Evolutionary conservation across 2,888 invertebrate genomes (phyloP), one percentile per base, ranked within the genome.

Genomic region (Xiphydria camelus): DNA sequence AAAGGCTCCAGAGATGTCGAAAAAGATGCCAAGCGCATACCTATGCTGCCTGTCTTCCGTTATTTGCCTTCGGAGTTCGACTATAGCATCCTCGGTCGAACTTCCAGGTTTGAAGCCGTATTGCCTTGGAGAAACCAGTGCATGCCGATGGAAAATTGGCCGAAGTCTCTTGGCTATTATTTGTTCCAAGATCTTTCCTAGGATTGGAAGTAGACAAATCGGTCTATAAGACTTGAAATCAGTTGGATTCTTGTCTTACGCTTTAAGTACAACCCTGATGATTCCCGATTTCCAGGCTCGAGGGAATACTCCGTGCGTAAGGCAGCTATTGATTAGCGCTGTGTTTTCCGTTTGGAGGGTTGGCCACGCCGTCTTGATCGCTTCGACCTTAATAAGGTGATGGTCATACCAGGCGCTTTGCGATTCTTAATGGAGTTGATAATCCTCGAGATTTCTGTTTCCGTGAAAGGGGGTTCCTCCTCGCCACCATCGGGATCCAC

Each of bases 201-300:
- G 9, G 5, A 32, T 15, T 6, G 32, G 12, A 4, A 32, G n/a
- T 1, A 32, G 1, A 15, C 32, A 32, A 5, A 32, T 32, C 1
- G 15, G 32, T 15, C 32, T 32, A 15, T 32, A 32, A 9, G 32
- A 32, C 15, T 7, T 14, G 4, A 32, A 2, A 4, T 12, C 0
- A 32, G 2, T 1, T 12, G 10, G 12, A 14, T 12, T 9, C 17
- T 12, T 32, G n/a, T 12, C 32, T 3, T 10, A 1, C 7, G 34
- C n/a, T 46, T 32, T 48, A 2, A 43, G 9, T 3, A 51, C 23
- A 1, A 43, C 38, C 5, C 41, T 32, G 0, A 48, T 12, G 10
- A 33, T 23, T 0, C 41, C 39, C 4, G 3, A 23, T n/a, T 53
- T 53, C 52, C 46, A 47, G 9, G 14, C 7, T 0, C 19, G 15